Evolutionary conservation across 2,797 vertebrate species (phyloP).

Genomic region (Melopsittacus undulatus): DNA sequence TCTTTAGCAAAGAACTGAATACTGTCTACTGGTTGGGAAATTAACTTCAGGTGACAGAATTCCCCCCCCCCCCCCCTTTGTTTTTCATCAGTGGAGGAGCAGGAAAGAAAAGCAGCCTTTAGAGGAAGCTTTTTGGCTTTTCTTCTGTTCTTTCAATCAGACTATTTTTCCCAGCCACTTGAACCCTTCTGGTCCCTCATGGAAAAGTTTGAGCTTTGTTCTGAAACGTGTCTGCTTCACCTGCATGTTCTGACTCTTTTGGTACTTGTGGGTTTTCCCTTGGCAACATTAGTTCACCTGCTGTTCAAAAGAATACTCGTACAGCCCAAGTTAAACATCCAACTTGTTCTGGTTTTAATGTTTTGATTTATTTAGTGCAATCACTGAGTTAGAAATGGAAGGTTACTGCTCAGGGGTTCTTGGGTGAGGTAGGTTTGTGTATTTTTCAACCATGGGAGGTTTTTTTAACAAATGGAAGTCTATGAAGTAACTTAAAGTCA

Average conservation of each 20-base stretch:
- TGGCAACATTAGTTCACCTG: neutral
- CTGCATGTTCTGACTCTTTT: neutral
- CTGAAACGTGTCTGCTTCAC: neutral
- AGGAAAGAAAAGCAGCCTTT: neutral
- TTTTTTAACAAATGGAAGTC: neutral
- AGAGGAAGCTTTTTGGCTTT: neutral
- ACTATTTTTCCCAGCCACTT: neutral
- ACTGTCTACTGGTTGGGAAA: neutral
- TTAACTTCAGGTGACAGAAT: neutral
- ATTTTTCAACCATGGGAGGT: neutral
- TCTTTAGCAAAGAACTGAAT: neutral
- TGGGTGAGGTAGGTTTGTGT: neutral
- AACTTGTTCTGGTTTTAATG: neutral
- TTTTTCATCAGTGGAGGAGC: neutral
- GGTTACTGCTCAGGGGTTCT: neutral
- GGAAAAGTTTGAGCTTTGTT: neutral
- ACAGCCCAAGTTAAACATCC: neutral
- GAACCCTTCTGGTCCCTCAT: neutral
- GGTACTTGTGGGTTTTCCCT: neutral
- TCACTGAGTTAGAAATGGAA: neutral
- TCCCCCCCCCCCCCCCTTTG: neutral
- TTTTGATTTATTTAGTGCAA: neutral
- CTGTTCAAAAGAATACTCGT: neutral
- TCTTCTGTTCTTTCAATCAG: neutral
- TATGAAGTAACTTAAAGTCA: neutral